These are phyloP conservation scores for Monopis laevigella DNA, from an alignment of 2,888 invertebrate species.

Conservation along the genomic window DNA sequence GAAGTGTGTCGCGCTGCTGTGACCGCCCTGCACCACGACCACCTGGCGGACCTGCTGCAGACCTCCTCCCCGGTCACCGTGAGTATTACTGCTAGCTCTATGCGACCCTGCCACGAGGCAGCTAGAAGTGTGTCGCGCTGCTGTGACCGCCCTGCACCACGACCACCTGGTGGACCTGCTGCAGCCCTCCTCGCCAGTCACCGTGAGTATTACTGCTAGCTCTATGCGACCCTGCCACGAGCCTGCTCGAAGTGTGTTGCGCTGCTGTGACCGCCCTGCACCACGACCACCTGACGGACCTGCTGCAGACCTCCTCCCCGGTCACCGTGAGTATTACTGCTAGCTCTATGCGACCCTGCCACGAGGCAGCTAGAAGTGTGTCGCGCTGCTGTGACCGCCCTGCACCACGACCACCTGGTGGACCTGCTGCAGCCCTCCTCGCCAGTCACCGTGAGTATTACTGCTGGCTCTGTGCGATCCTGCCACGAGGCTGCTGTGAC, in stretches of 20 bases:
- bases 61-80: conserved; percentile 89
- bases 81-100: no score
- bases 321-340: conserved; percentile 87
- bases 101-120: conserved; percentile 91
- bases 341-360: no score
- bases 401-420: conserved; percentile 92
- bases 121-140: conserved; percentile 91
- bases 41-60: conserved; percentile 91
- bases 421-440: conserved; percentile 90
- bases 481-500: no score
- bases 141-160: conserved; percentile 87
- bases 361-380: conserved; percentile 92
- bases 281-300: conserved; percentile 93
- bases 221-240: conserved; percentile 89
- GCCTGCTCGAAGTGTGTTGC: conserved; percentile 91
- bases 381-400: conserved; percentile 87
- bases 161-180: conserved; percentile 93
- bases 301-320: conserved; percentile 87
- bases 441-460: conserved; percentile 83
- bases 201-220: no score
- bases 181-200: conserved; percentile 88
- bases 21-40: conserved; percentile 88
- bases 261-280: conserved; percentile 89
- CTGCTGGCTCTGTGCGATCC: no score
- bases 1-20: conserved; percentile 93